These are phyloP conservation scores for Shargacucullia verbasci DNA, from an alignment of 2,888 invertebrate genomes.

Conservation along the genomic window DNA sequence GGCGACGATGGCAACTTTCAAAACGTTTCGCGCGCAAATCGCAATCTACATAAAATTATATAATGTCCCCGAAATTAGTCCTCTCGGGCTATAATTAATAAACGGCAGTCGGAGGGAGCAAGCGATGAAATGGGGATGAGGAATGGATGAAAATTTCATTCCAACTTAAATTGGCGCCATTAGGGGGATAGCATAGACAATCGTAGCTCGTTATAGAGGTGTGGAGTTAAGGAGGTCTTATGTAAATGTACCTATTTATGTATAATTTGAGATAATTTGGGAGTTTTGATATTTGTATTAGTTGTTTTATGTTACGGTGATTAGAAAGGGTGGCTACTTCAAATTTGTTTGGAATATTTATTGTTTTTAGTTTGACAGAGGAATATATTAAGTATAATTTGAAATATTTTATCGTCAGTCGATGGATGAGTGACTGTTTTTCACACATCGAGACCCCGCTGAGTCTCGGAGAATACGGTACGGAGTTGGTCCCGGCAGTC, in stretches of 20 bases:
- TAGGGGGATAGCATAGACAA: constrained; percentile 56
- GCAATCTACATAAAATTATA: constrained; percentile 69
- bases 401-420: no score
- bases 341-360: neutral
- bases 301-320: neutral
- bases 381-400: no score
- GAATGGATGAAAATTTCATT: constrained; percentile 62
- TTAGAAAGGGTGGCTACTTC: neutral
- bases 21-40: constrained; percentile 65
- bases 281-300: constrained; percentile 16
- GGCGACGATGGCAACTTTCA: constrained; percentile 47
- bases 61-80: constrained; percentile 70
- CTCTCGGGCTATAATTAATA: constrained; percentile 60
- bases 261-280: constrained; percentile 25
- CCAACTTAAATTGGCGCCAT: constrained; percentile 57
- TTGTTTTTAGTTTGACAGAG: neutral
- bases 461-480: no score
- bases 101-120: constrained; percentile 50
- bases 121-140: constrained; percentile 34
- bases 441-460: no score
- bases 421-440: no score
- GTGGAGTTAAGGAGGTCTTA: constrained; percentile 43
- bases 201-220: constrained; percentile 51
- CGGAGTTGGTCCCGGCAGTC: no score
- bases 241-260: constrained; percentile 35